Percentiles rank a stretch among this genome's conserved stretches.
These are phyloP conservation scores for Lamproptera curius DNA, from an alignment of 2,888 invertebrate species.

Conservation along the genomic window DNA sequence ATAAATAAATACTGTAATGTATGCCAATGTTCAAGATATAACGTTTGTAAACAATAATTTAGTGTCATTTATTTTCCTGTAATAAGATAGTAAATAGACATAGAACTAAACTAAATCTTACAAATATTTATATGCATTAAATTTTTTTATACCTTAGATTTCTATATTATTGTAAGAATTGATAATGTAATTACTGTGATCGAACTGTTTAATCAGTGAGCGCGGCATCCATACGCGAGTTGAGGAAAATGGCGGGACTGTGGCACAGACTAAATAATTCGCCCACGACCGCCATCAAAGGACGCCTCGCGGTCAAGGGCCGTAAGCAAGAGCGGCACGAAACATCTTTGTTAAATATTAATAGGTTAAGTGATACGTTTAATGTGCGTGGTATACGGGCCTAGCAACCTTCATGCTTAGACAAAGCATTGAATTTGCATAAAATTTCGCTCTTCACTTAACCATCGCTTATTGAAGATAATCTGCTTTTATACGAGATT, in stretches of 20 bases:
- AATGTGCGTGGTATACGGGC: conserved; percentile 25
- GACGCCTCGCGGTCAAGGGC: conserved; percentile 16
- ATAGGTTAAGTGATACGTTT: conserved; percentile 24
- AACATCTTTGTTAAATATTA: conserved; percentile 20
- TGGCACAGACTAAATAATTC: conserved; percentile 8
- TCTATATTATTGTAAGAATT: no score
- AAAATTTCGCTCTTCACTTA: conserved; percentile 31
- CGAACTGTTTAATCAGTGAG: neutral
- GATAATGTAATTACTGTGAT: no score
- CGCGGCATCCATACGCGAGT: conserved; percentile 1
- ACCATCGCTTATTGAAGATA: conserved; percentile 15
- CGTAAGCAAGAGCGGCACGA: conserved; percentile 13
- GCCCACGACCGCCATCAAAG: conserved; percentile 16
- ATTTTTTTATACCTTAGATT: no score
- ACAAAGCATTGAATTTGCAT: conserved; percentile 40
- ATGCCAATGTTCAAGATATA: no score
- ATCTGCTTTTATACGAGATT: no score
- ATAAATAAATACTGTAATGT: no score
- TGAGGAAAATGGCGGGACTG: conserved; percentile 14
- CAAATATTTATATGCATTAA: no score
- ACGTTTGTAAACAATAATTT: no score
- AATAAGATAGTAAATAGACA: no score
- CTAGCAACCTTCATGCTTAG: conserved; percentile 30
- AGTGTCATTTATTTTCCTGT: no score
- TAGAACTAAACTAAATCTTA: no score